Evolutionary conservation across 2,888 invertebrate genomes (phyloP), one percentile per base, ranked within the genome.

Genomic region (Pterostichus madidus): DNA sequence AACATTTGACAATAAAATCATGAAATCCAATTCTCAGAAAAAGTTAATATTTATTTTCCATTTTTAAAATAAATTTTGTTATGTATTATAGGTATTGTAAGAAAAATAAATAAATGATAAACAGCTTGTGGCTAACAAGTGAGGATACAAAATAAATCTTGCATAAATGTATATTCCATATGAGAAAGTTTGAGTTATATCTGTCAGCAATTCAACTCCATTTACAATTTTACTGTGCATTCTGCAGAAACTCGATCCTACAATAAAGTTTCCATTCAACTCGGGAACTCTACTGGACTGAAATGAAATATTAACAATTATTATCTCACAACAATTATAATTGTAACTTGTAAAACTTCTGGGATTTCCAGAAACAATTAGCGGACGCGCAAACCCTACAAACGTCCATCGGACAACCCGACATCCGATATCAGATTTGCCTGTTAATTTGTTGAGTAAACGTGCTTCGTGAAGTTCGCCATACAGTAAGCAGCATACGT

Each of bases 391-490:
- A 64, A 79, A 79, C 56, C 78, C 78, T 46, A 64, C 44, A 24
- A 79, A 46, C 64, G 78, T 79, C 78, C 31, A 31, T 17, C 64
- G 61, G 61, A 61, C 13, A 79, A 24, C 17, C 64, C 44, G 61
- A 61, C 13, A 64, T 61, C 17, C 46, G 78, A 61, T 79, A 79
- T 79, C 61, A 61, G 61, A 79, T 79, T 24, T 61, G 64, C 78
- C 39, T 79, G 61, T 61, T 79, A 79, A 79, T 79, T 79, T 79
- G 78, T 79, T 79, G 78, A 17, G 59, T 31, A 79, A 46, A 79
- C 78, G 78, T 79, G 78, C 15, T 46, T 44, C 17, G n/a, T 39
- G 31, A 64, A 64, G 64, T 64, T 64, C 13, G 35, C 64, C 32
- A 31, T 64, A 35, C 64, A 64, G 64, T 31, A 64, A 64, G 64